Percentiles rank a stretch among this genome's conserved stretches.
phyloP scores from a whole-genome alignment of 23 tunicate species.

The Halocynthia roretzi region DNA sequence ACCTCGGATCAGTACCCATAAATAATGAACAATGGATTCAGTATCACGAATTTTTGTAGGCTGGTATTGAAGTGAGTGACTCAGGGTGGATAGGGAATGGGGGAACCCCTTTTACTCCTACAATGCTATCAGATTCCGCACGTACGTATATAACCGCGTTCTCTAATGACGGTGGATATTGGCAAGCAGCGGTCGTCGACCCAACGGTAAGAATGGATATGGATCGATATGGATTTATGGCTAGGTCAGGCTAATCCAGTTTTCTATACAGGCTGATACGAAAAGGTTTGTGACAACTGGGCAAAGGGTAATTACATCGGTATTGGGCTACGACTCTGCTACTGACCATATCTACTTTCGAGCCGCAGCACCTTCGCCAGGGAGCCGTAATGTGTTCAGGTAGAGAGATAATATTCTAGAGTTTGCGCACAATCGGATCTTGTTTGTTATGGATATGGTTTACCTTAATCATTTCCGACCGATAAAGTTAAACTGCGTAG shows the following conservation, averaged over 20 bases:
- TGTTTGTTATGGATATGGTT: too few relatives aligned
- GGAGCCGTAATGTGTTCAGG: slow-evolving; percentile 58
- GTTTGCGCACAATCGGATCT: too few relatives aligned
- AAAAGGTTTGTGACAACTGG: slow-evolving; percentile 53
- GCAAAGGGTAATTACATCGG: slow-evolving; percentile 43
- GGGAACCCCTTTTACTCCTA: slow-evolving; percentile 73
- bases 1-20: too few relatives aligned
- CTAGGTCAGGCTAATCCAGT: too few relatives aligned
- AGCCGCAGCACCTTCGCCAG: slow-evolving; percentile 80
- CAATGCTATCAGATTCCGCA: slow-evolving; percentile 2
- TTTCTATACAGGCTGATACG: slow-evolving; percentile 31
- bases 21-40: too few relatives aligned
- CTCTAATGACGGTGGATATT: slow-evolving; percentile 57
- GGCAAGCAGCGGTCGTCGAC: slow-evolving; percentile 65
- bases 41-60: background rate
- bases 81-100: slow-evolving; percentile 85
- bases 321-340: slow-evolving; percentile 52
- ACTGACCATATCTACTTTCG: slow-evolving; percentile 55
- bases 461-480: too few relatives aligned
- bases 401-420: background rate
- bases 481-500: too few relatives aligned
- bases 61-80: slow-evolving; percentile 32
- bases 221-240: background rate
- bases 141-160: slow-evolving; percentile 44
- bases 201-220: slow-evolving; percentile 21